phyloP scores from a whole-genome alignment of 1,140 invertebrate genomes.

The Pseudomyrmex flavicornis region DNA sequence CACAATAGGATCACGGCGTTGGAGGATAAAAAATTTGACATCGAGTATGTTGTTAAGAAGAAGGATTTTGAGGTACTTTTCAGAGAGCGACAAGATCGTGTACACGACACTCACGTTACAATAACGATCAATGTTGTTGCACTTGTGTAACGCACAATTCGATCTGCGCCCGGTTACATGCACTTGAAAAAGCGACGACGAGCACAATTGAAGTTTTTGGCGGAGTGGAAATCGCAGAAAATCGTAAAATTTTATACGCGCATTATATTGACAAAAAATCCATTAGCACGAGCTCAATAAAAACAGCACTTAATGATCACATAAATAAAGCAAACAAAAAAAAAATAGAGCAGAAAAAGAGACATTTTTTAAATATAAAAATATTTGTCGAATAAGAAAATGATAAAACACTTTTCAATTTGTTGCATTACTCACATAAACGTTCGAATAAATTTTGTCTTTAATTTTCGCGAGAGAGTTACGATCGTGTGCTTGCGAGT shows the following conservation, averaged over 20 bases:
- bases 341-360: neutral
- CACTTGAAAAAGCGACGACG: neutral
- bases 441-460: neutral
- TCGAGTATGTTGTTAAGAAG: constrained; percentile 98
- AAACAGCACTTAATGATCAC: constrained; percentile 22
- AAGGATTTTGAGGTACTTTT: constrained; percentile 96
- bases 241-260: constrained; percentile 48
- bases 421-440: neutral
- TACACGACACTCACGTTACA: constrained; percentile 46
- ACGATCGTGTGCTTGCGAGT: neutral
- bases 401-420: neutral
- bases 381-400: neutral
- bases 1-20: constrained; percentile 94
- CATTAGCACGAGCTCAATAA: neutral
- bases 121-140: constrained; percentile 79
- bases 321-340: neutral
- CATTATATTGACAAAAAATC: neutral
- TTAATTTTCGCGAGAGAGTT: neutral
- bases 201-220: constrained; percentile 50
- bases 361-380: too few species aligned
- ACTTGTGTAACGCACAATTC: constrained; percentile 62
- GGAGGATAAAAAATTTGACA: constrained; percentile 98
- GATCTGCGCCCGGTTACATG: constrained; percentile 55
- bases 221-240: constrained; percentile 9
- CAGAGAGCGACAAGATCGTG: constrained; percentile 64